Base-by-base conservation (phyloP, 2,797 vertebrate species). In the Lophius americanus region DNA sequence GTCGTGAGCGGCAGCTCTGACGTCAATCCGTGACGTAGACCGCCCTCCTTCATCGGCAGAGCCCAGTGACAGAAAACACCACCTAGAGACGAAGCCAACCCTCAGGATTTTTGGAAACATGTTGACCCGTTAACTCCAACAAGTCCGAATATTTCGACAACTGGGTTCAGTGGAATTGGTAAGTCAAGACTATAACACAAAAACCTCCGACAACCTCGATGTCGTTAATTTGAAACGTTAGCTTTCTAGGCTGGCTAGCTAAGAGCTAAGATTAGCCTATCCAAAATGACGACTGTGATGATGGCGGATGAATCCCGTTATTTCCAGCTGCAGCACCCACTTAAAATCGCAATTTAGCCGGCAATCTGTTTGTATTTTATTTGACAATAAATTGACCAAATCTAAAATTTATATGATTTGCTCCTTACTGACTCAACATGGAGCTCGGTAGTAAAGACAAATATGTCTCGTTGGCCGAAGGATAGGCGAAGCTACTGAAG, bases 251-350 rank as follows among this genome's bases (percentile, higher is more conserved):
- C 67, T 53, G 63, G 74, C 61, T 72, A 69, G 58, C 64, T 0
- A 7, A 57, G 52, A 66, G 89, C 83, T 88, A 89, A 62, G 33
- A 7, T 64, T 89, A 91, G 88, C 87, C 64, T 88, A 88, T 85
- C 89, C 54, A 70, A 85, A 68, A 76, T 72, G 83, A 82, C 80
- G 78, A 39, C 75, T 55, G 69, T 37, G 58, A 51, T 70, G 82
- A 77, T 89, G 86, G 87, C 84, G 84, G 87, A 84, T 68, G 56
- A 44, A 71, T 71, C 64, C 84, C 89, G 89, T 88, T 90, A 91
- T 83, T 39, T 81, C 47, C 70, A 81, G 66, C 75, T 74, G 74
- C 63, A 48, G 50, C 42, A 60, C 54, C 53, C 38, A 47, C 58
- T n/a, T 2, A 32, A 38, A 35, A 48, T 33, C 12, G 5, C 54